phyloP scores from a whole-genome alignment of 2,113 vertebrate species.

The Stigmatopora nigra region DNA sequence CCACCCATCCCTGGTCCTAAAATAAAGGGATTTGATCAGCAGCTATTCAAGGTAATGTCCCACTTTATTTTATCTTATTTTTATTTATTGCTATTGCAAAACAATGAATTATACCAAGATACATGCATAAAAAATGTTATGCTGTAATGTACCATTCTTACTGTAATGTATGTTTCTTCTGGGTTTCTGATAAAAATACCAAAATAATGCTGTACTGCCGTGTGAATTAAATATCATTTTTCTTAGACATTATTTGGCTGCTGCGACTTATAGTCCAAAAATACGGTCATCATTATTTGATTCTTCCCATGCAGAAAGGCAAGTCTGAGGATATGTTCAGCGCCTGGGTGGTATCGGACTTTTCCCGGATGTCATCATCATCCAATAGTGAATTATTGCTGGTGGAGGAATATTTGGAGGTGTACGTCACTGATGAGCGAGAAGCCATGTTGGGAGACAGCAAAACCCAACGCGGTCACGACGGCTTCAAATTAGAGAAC shows the following conservation, averaged over 20 bases:
- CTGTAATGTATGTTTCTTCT: too few relatives aligned
- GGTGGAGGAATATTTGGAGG: conserved; percentile 86
- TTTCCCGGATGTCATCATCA: conserved; percentile 68
- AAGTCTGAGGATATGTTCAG: conserved; percentile 80
- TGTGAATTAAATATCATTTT: too few relatives aligned
- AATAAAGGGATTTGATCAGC: conserved; percentile 90
- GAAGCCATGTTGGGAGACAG: conserved; percentile 69
- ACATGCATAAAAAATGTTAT: too few relatives aligned
- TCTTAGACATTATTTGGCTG: too few relatives aligned
- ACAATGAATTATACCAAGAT: too few relatives aligned
- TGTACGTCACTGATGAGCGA: conserved; percentile 75
- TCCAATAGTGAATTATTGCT: conserved; percentile 79
- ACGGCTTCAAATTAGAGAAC: conserved; percentile 55
- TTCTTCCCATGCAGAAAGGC: conserved; percentile 66
- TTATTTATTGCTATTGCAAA: too few relatives aligned
- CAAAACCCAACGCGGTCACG: conserved; percentile 53
- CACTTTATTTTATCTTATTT: too few relatives aligned
- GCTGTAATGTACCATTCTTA: too few relatives aligned
- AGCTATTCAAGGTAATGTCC: conserved; percentile 79
- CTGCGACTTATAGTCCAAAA: too few relatives aligned
- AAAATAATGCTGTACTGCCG: too few relatives aligned
- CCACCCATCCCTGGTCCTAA: conserved; percentile 93
- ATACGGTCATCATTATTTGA: too few relatives aligned
- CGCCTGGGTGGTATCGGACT: conserved; percentile 78
- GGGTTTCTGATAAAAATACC: too few relatives aligned